Percentiles rank a stretch among this genome's conserved stretches.
phyloP scores from a whole-genome alignment of 2,797 vertebrate species.

The Scolopax rusticola region DNA sequence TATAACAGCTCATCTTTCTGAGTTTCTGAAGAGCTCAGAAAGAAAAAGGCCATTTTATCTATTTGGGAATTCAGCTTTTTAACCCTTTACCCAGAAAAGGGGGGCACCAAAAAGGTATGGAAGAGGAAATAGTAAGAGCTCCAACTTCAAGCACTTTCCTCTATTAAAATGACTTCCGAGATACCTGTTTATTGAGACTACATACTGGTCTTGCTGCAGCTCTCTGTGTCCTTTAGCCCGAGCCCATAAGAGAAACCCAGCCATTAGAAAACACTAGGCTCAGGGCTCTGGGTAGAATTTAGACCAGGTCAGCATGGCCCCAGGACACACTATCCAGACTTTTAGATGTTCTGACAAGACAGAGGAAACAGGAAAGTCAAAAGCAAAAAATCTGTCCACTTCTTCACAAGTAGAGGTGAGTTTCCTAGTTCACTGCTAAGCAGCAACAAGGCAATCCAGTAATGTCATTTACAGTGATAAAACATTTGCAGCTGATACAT shows the following conservation, averaged over 20 bases:
- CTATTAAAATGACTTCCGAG: background rate
- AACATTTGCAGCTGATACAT: background rate
- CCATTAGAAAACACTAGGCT: background rate
- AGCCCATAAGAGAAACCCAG: background rate
- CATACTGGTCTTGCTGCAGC: background rate
- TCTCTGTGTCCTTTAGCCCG: background rate
- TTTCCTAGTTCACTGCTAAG: background rate
- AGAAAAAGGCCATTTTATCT: background rate
- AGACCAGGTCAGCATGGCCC: background rate
- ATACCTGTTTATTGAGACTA: background rate
- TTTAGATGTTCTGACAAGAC: background rate
- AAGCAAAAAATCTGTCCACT: background rate
- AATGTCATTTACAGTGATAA: background rate
- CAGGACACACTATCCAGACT: accelerated
- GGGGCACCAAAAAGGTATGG: background rate
- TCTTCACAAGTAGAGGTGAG: background rate
- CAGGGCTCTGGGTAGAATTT: background rate
- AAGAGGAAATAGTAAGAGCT: background rate
- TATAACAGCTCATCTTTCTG: background rate
- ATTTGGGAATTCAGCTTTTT: background rate
- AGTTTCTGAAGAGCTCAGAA: background rate
- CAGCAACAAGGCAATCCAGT: background rate
- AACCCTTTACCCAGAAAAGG: background rate
- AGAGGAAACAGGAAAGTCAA: background rate
- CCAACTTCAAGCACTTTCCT: background rate